Base-by-base conservation (phyloP, 2,113 vertebrate genomes). In the Numida meleagris region DNA sequence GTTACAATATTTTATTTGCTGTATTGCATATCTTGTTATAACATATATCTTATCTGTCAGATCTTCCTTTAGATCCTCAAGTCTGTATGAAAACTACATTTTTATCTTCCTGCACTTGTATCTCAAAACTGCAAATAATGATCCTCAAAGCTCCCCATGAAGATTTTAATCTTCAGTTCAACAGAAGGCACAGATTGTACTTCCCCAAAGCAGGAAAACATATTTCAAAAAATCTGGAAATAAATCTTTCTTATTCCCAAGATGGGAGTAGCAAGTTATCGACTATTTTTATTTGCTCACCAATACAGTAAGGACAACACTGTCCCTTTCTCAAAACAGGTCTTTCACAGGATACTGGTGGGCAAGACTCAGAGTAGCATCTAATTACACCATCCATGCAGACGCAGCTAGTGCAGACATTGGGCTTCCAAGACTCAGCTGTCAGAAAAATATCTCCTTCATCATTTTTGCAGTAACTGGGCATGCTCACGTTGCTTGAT, bases 371-470 rank as follows among this genome's bases (percentile, higher is more conserved):
- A 0, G 98, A 98, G 97, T 98, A 99, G 91, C 99, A 99, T 97
- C 98, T 98, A 70, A 99, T 99, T 17, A 96, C 75, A 23, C 98
- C 98, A 25, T 98, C 98, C 96, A 98, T 95, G 95, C 99, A 99
- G 61, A 99, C 92, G 20, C 99, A 99, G 97, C 99, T 99, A 43
- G 98, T 98, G 94, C 98, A 99, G 27, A 98, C 98, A 46, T 99
- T 98, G 31, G 99, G 98, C 95, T 99, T 99, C 99, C 99, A 99
- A 67, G 98, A 99, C 96, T 99, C 99, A 4, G 98, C 98, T 12
- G 98, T 98, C 96, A 99, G 97, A 95, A 99, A 99, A 95, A 99
- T 99, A 84, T 99, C 98, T 43, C 98, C 98, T 34, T 98, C 98
- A 14, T 98, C 98, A 0, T 98, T 98, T 95, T 98, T 98, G 97